These are phyloP conservation scores for Colostygia pectinataria DNA, from an alignment of 2,888 invertebrate species.

Conservation along the genomic window DNA sequence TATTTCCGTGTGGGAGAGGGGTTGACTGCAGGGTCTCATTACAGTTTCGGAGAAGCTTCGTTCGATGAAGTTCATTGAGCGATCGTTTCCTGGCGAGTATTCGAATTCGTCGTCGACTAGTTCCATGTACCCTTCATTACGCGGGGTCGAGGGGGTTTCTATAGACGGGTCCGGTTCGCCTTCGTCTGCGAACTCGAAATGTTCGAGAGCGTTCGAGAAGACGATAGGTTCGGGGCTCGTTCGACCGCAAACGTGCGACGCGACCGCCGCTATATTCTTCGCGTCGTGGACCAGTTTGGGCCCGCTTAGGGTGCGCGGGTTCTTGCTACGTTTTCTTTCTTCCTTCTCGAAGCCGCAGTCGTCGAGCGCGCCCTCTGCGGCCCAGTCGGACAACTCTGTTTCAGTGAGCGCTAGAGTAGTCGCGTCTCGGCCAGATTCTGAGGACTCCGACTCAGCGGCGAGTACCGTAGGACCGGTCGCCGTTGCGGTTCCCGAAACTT, in stretches of 20 bases:
- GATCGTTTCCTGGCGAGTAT: conserved; percentile 67
- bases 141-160: conserved; percentile 73
- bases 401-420: conserved; percentile 90
- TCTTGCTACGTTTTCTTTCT: conserved; percentile 57
- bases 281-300: conserved; percentile 68
- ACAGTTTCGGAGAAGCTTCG: conserved; percentile 67
- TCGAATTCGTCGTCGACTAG: conserved; percentile 73
- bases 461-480: conserved; percentile 70
- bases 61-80: conserved; percentile 83
- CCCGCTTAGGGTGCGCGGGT: conserved; percentile 62
- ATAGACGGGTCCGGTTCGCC: conserved; percentile 91
- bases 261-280: conserved; percentile 64
- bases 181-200: conserved; percentile 94
- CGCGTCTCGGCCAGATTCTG: conserved; percentile 87
- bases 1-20: conserved; percentile 31
- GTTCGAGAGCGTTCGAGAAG: conserved; percentile 85
- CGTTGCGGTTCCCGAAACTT: conserved; percentile 54
- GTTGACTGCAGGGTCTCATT: conserved; percentile 50
- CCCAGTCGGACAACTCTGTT: conserved; percentile 95
- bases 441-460: conserved; percentile 75
- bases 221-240: conserved; percentile 60
- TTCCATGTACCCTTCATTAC: conserved; percentile 72
- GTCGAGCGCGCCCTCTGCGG: conserved; percentile 90
- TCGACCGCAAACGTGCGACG: conserved; percentile 73
- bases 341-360: conserved; percentile 83